phyloP scores from a whole-genome alignment of 2,113 vertebrate species.

The Crotalus tigris region DNA sequence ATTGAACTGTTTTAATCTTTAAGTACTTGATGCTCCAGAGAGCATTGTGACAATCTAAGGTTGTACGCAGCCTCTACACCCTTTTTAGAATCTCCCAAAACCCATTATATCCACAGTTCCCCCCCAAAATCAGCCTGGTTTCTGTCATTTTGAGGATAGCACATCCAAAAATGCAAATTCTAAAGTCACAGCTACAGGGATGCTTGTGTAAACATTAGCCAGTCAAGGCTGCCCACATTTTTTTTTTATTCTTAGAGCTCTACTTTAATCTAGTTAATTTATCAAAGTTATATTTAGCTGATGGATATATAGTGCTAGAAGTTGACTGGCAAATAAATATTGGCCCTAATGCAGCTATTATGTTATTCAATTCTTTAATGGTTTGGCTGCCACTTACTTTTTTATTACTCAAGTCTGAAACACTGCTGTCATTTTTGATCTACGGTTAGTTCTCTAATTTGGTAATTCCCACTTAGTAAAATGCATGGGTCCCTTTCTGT shows the following conservation, averaged over 20 bases:
- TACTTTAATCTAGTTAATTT: background rate
- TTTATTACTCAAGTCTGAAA: background rate
- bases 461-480: slow-evolving; percentile 1
- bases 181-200: background rate
- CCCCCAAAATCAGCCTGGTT: background rate
- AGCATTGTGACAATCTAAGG: background rate
- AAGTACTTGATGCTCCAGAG: background rate
- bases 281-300: slow-evolving; percentile 11
- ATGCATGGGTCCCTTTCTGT: slow-evolving; percentile 1
- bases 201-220: background rate
- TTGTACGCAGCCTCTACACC: background rate
- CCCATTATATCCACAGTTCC: background rate
- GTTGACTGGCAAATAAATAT: background rate
- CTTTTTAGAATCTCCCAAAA: background rate
- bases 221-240: background rate
- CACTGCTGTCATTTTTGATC: slow-evolving; percentile 42
- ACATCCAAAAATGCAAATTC: background rate
- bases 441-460: slow-evolving; percentile 11
- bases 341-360: background rate
- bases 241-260: background rate
- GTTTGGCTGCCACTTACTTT: slow-evolving; percentile 19
- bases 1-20: background rate
- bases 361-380: slow-evolving; percentile 14
- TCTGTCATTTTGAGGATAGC: background rate
- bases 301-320: slow-evolving; percentile 7